A percentile compares a stretch with the other conserved stretches of the same genome.
phyloP scores from a whole-genome alignment of 2,797 vertebrate genomes.

The Falco rusticolus region DNA sequence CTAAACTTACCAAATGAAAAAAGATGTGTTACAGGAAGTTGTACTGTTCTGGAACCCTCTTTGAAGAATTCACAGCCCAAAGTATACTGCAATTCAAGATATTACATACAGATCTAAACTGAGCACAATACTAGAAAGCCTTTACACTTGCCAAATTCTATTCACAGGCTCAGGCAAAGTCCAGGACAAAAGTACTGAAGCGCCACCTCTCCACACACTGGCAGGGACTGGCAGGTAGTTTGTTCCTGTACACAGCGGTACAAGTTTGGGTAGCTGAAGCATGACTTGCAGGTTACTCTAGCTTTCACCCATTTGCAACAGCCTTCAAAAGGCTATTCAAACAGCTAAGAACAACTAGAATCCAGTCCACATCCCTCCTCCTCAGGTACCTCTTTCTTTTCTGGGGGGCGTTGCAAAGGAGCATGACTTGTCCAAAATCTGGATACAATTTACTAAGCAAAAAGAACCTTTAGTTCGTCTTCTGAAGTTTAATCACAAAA shows the following conservation, averaged over 20 bases:
- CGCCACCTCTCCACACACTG: not conserved
- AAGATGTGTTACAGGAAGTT: conserved; percentile 85
- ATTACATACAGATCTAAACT: not conserved
- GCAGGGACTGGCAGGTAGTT: not conserved
- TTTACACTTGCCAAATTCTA: not conserved
- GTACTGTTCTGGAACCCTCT: conserved; percentile 80
- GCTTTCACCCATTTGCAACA: not conserved
- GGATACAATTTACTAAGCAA: not conserved
- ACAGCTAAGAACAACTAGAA: not conserved
- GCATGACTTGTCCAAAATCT: not conserved
- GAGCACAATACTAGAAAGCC: not conserved
- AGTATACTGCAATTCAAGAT: conserved; percentile 82
- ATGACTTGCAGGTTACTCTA: not conserved
- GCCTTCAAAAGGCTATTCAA: not conserved
- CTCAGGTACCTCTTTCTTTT: not conserved
- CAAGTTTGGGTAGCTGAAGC: not conserved
- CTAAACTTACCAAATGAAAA: conserved; percentile 89
- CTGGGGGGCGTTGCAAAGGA: not conserved
- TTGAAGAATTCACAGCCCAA: conserved; percentile 94
- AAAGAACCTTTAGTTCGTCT: not conserved
- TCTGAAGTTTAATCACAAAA: not conserved
- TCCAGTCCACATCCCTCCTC: not conserved
- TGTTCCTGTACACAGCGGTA: not conserved
- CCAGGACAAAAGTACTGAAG: not conserved
- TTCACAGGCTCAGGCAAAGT: not conserved